These are phyloP conservation scores for Microtus richardsoni DNA, from an alignment of 2,113 vertebrate genomes.

Conservation along the genomic window DNA sequence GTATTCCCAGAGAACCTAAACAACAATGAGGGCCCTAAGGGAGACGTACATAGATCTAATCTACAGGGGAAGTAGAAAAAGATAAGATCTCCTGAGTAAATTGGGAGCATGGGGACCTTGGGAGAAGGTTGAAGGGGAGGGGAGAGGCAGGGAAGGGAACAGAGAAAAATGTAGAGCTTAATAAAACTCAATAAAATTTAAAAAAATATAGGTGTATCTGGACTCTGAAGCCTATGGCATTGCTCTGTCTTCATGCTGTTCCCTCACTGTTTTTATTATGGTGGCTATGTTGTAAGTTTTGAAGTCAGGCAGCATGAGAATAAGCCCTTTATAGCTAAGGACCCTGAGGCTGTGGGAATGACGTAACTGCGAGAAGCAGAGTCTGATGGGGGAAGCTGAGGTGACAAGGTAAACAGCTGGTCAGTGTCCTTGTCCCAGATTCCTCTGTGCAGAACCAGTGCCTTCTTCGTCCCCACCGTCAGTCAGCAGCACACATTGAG, in stretches of 20 bases:
- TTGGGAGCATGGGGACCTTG: too few relatives aligned
- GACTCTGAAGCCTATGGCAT: background rate
- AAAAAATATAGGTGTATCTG: background rate
- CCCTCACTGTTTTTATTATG: constrained; percentile 1
- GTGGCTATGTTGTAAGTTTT: background rate
- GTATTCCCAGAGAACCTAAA: too few relatives aligned
- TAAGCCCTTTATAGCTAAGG: constrained; percentile 7
- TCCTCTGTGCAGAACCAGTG: background rate
- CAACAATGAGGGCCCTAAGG: too few relatives aligned
- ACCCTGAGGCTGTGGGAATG: background rate
- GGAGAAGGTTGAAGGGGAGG: too few relatives aligned
- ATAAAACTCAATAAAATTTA: too few relatives aligned
- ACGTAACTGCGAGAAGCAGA: background rate
- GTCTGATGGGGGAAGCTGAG: background rate
- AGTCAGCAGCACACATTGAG: background rate
- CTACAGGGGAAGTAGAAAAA: too few relatives aligned
- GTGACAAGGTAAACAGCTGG: background rate
- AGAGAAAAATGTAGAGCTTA: too few relatives aligned
- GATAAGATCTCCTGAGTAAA: too few relatives aligned
- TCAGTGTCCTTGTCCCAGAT: background rate
- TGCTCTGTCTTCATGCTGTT: background rate
- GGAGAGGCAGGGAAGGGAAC: too few relatives aligned
- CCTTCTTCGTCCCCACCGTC: background rate
- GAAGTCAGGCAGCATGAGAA: background rate
- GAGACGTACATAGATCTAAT: too few relatives aligned